These are phyloP conservation scores for Macrophya alboannulata DNA, from an alignment of 2,888 invertebrate species.

Conservation along the genomic window DNA sequence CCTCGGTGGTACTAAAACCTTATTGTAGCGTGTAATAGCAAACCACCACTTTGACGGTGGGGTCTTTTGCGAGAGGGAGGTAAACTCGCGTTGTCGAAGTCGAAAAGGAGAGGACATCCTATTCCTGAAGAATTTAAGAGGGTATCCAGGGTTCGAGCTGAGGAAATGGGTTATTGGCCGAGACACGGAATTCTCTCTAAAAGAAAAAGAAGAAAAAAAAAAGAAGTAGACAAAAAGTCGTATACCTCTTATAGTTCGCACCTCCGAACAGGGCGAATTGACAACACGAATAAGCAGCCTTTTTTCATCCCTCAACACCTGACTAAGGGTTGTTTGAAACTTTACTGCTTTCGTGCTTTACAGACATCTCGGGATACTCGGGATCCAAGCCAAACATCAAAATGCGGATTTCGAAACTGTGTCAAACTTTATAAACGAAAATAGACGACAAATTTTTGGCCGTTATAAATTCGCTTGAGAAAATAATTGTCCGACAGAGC, in stretches of 20 bases:
- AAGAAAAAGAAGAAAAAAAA: too few relatives aligned
- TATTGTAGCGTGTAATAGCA: conserved; percentile 43
- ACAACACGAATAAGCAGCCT: not conserved
- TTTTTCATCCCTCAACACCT: not conserved
- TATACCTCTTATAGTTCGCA: not conserved
- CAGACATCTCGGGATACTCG: not conserved
- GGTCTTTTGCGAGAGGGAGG: not conserved
- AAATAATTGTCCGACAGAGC: not conserved
- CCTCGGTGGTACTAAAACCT: conserved; percentile 22
- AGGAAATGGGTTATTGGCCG: not conserved
- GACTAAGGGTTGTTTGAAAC: not conserved
- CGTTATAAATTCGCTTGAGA: not conserved
- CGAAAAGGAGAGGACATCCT: not conserved
- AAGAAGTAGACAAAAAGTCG: not conserved
- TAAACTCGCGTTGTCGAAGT: not conserved
- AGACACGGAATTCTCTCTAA: not conserved
- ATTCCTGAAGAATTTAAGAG: conserved; percentile 29
- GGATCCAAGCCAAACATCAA: not conserved
- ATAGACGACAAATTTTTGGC: conserved; percentile 1
- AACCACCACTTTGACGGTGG: conserved; percentile 35
- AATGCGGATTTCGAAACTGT: not conserved
- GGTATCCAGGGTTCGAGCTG: not conserved
- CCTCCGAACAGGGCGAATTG: not conserved
- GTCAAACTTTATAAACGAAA: conserved; percentile 29
- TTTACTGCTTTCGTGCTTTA: conserved; percentile 32